These are phyloP conservation scores for Sceloporus undulatus DNA, from an alignment of 2,113 vertebrate genomes.

Conservation along the genomic window DNA sequence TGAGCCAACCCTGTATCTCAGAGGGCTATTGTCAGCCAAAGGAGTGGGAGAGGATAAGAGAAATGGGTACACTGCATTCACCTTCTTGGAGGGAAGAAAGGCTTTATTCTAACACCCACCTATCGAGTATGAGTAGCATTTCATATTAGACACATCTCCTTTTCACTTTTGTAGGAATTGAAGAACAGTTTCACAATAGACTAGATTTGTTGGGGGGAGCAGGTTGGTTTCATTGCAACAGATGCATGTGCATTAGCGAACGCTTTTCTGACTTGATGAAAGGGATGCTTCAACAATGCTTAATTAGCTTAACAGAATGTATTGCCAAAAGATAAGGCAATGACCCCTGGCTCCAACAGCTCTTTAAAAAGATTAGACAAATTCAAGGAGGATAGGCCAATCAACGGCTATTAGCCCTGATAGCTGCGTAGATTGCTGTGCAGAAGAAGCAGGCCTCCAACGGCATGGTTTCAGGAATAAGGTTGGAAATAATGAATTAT, in stretches of 20 bases:
- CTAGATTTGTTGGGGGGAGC: background rate
- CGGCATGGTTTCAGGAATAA: no score
- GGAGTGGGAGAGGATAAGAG: background rate
- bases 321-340: constrained; percentile 6
- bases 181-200: background rate
- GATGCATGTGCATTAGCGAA: constrained; percentile 1
- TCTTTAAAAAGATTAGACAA: background rate
- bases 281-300: constrained; percentile 7
- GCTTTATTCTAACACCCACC: background rate
- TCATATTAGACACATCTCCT: background rate
- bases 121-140: background rate
- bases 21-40: background rate
- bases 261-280: constrained; percentile 26
- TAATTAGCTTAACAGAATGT: background rate
- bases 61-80: background rate
- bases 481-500: no score
- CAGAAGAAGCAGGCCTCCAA: background rate
- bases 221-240: constrained; percentile 14
- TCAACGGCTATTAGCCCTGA: no score
- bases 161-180: constrained; percentile 46
- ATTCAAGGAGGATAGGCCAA: background rate
- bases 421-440: background rate
- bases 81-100: background rate
- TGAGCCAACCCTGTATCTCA: background rate
- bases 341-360: background rate